Conservation (phyloP, 2,888 invertebrate species). For the Drosophila antonietae region DNA sequence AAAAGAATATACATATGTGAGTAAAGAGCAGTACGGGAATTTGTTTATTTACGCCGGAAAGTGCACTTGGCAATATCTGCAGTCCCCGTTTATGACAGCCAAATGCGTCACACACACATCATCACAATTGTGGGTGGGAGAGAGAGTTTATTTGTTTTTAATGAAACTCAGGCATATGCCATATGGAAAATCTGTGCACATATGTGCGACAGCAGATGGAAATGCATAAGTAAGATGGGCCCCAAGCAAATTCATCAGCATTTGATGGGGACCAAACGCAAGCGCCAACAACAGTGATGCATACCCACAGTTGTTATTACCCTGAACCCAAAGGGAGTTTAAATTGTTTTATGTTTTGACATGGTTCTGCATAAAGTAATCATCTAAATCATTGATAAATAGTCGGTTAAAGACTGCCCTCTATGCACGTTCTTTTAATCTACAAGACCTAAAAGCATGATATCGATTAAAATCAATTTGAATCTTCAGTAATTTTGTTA, state of each 20-base stretch:
- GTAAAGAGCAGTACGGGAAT: conserved; percentile 17
- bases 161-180: conserved; percentile 41
- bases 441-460: too few relatives aligned
- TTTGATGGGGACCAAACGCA: conserved; percentile 9
- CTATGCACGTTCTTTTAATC: background rate
- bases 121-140: conserved; percentile 9
- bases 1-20: background rate
- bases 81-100: conserved; percentile 10
- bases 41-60: conserved; percentile 37
- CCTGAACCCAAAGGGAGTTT: too few relatives aligned
- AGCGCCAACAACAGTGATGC: conserved; percentile 11
- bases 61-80: conserved; percentile 45
- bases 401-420: background rate
- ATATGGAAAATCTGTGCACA: conserved; percentile 69
- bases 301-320: background rate
- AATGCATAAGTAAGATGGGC: conserved; percentile 20
- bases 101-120: conserved; percentile 11
- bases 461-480: background rate
- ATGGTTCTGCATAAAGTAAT: background rate
- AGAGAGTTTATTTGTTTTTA: background rate
- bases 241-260: conserved; percentile 47
- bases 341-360: too few relatives aligned
- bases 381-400: background rate
- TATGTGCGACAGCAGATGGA: conserved; percentile 42
- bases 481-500: background rate